These are phyloP conservation scores for Malurus splendens DNA, from an alignment of 2,797 vertebrate species.

Conservation along the genomic window DNA sequence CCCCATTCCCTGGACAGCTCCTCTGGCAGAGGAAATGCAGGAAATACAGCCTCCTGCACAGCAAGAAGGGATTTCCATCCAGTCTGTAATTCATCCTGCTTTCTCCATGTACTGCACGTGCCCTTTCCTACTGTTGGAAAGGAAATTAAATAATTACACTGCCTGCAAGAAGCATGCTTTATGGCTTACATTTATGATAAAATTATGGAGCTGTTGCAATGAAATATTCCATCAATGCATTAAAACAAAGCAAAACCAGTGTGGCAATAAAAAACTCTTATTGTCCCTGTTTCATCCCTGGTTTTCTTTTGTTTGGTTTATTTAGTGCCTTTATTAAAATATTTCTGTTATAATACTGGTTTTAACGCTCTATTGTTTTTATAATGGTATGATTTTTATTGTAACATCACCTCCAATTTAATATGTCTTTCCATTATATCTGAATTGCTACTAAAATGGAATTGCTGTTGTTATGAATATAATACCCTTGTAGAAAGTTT, in stretches of 20 bases:
- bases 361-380: constrained; percentile 41
- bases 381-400: constrained; percentile 44
- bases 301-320: constrained; percentile 7
- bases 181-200: constrained; percentile 2
- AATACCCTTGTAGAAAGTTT: constrained; percentile 36
- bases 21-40: neutral
- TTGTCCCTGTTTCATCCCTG: neutral
- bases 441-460: constrained; percentile 56
- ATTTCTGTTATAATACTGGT: neutral
- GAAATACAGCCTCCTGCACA: neutral
- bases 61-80: neutral
- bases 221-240: constrained; percentile 34
- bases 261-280: neutral
- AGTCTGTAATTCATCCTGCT: neutral
- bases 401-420: constrained; percentile 51
- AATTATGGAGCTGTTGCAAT: constrained; percentile 24
- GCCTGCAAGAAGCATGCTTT: neutral
- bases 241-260: constrained; percentile 27
- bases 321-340: constrained; percentile 5
- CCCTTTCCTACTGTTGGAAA: neutral
- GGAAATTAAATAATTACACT: neutral
- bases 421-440: constrained; percentile 41
- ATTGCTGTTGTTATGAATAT: constrained; percentile 38
- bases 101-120: neutral
- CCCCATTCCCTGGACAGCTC: rapidly evolving